phyloP scores from a whole-genome alignment of 2,797 vertebrate genomes.

The Chrysocyon brachyurus region DNA sequence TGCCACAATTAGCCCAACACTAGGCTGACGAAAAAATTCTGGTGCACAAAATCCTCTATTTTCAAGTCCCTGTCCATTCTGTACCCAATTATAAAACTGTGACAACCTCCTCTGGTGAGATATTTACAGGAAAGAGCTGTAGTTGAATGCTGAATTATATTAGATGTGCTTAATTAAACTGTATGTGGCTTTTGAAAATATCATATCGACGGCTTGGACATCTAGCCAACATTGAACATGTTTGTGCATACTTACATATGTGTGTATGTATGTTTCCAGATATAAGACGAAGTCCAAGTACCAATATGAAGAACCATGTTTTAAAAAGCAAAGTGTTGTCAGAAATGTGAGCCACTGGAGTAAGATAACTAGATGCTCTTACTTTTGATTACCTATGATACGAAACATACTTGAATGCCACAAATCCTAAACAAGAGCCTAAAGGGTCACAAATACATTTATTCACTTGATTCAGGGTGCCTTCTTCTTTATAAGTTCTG shows the following conservation, averaged over 20 bases:
- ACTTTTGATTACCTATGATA: not conserved
- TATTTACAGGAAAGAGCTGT: not conserved
- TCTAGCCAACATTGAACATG: constrained; percentile 28
- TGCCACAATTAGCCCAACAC: not conserved
- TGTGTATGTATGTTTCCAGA: not conserved
- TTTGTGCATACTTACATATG: not conserved
- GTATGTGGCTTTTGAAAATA: constrained; percentile 6
- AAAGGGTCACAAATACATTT: not conserved
- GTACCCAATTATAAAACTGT: not conserved
- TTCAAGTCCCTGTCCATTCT: not conserved
- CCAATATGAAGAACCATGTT: not conserved
- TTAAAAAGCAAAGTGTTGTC: not conserved
- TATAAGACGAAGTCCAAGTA: constrained; percentile 24
- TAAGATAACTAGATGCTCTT: not conserved
- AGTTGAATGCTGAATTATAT: not conserved
- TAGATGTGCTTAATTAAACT: not conserved
- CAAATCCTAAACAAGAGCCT: not conserved
- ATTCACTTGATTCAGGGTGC: not conserved
- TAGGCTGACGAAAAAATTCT: not conserved
- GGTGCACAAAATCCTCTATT: not conserved
- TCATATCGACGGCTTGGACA: not conserved
- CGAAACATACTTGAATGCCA: not conserved
- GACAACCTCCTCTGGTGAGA: not conserved
- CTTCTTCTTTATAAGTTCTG: not conserved
- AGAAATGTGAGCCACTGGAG: not conserved